Evolutionary conservation across 2,888 invertebrate genomes (phyloP).

Genomic region (Dynastes grantii): DNA sequence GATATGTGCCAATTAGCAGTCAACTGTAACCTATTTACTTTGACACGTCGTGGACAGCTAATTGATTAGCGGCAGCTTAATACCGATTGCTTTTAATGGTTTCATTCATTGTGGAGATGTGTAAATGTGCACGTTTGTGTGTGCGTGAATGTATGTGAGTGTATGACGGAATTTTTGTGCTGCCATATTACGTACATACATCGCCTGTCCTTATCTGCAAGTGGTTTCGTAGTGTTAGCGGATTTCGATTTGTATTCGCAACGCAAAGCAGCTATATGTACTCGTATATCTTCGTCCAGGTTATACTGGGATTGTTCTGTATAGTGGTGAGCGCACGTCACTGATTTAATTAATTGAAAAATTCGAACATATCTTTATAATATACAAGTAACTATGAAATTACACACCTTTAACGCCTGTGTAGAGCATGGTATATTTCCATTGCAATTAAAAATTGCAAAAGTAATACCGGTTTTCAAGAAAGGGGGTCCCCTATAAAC

Average conservation of each 20-base stretch:
- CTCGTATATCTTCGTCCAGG: not conserved
- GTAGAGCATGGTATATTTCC: too few relatives aligned
- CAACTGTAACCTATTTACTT: conserved; percentile 52
- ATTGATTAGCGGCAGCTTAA: conserved; percentile 51
- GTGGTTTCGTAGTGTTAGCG: not conserved
- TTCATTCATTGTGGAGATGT: conserved; percentile 25
- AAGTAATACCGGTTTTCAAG: too few relatives aligned
- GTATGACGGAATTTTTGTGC: conserved; percentile 12
- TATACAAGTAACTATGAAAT: too few relatives aligned
- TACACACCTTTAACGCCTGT: too few relatives aligned
- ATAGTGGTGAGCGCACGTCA: not conserved
- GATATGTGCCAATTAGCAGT: conserved; percentile 52
- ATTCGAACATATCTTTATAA: too few relatives aligned
- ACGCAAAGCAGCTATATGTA: not conserved
- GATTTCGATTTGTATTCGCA: not conserved
- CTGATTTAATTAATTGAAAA: too few relatives aligned
- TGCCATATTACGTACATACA: conserved; percentile 4
- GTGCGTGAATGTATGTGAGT: conserved; percentile 1
- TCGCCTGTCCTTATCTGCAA: not conserved
- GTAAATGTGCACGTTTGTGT: not conserved
- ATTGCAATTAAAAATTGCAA: too few relatives aligned
- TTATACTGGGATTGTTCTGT: not conserved
- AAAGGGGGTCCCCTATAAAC: too few relatives aligned
- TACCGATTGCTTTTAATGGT: conserved; percentile 45
- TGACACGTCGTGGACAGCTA: conserved; percentile 51